A percentile compares a stretch with the other conserved stretches of the same genome.
Evolutionary conservation across 2,888 invertebrate genomes (phyloP).

Genomic region (Stenolophus ochropezus): DNA sequence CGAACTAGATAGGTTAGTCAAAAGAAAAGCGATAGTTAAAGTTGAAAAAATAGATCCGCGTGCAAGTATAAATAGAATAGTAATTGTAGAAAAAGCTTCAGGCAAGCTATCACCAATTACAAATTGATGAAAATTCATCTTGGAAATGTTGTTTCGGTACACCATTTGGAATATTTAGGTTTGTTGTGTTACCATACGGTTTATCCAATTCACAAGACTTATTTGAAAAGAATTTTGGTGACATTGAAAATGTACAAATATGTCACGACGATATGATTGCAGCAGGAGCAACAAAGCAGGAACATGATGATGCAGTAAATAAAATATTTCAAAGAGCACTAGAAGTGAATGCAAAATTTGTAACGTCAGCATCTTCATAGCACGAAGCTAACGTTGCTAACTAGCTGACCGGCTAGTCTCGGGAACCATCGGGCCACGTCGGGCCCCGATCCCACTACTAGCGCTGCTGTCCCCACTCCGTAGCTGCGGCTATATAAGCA

Average conservation of each 20-base stretch:
- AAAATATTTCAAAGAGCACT: constrained; percentile 59
- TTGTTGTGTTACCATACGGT: constrained; percentile 59
- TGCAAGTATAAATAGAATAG: constrained; percentile 23
- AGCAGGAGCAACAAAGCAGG: constrained; percentile 49
- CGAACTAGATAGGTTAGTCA: constrained; percentile 14
- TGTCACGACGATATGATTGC: constrained; percentile 63
- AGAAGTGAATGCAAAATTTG: constrained; percentile 57
- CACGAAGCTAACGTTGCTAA: too few species aligned
- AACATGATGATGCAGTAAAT: constrained; percentile 61
- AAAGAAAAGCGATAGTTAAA: constrained; percentile 16
- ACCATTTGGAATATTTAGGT: constrained; percentile 59
- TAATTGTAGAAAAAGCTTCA: constrained; percentile 49
- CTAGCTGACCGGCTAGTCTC: too few species aligned
- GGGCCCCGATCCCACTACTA: too few species aligned
- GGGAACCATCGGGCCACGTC: too few species aligned
- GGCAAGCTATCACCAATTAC: constrained; percentile 59
- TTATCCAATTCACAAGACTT: constrained; percentile 63
- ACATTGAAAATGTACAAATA: constrained; percentile 59
- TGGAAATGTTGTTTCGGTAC: constrained; percentile 44
- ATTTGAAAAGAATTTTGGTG: constrained; percentile 62
- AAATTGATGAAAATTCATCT: constrained; percentile 45
- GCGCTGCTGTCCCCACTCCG: too few species aligned
- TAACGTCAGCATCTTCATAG: too few species aligned
- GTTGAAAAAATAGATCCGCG: constrained; percentile 9
- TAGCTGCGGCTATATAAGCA: too few species aligned